Evolutionary conservation across 2,888 invertebrate species (phyloP).

Genomic region (Drosophila pseudotalamancana): DNA sequence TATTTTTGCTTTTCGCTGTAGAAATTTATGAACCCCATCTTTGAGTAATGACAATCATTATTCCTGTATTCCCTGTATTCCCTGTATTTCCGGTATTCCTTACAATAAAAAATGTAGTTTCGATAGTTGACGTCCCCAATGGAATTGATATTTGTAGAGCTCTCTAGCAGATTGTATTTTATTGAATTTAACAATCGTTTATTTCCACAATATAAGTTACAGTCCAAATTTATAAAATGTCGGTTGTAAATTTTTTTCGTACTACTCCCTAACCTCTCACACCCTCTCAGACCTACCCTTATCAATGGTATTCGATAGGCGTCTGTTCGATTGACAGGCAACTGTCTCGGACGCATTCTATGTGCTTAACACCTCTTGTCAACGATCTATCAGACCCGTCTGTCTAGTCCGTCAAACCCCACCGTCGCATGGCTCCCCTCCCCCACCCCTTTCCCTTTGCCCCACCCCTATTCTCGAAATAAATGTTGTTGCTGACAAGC

Average conservation of each 20-base stretch:
- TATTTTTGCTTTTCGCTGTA: too few species aligned
- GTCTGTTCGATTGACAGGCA: conserved; percentile 27
- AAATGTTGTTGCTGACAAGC: conserved; percentile 69
- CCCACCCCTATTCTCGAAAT: background rate
- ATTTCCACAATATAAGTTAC: background rate
- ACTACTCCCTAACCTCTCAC: background rate
- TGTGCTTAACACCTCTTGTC: conserved; percentile 52
- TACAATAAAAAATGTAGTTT: too few species aligned
- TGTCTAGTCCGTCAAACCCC: conserved; percentile 29
- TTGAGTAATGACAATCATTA: too few species aligned
- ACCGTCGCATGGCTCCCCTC: too few species aligned
- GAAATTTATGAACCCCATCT: too few species aligned
- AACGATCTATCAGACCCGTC: conserved; percentile 58
- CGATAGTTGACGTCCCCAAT: too few species aligned
- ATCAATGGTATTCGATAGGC: conserved; percentile 18
- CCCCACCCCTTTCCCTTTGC: conserved; percentile 9
- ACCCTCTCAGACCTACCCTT: background rate
- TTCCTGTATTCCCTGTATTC: too few species aligned
- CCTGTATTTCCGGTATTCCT: too few species aligned
- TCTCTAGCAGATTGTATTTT: too few species aligned
- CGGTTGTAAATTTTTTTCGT: background rate
- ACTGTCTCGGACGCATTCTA: conserved; percentile 44
- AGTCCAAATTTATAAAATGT: background rate
- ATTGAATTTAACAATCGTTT: too few species aligned
- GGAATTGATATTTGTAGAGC: too few species aligned